These are phyloP conservation scores for Drosophila emarginata DNA, from an alignment of 2,888 invertebrate species.

Conservation along the genomic window DNA sequence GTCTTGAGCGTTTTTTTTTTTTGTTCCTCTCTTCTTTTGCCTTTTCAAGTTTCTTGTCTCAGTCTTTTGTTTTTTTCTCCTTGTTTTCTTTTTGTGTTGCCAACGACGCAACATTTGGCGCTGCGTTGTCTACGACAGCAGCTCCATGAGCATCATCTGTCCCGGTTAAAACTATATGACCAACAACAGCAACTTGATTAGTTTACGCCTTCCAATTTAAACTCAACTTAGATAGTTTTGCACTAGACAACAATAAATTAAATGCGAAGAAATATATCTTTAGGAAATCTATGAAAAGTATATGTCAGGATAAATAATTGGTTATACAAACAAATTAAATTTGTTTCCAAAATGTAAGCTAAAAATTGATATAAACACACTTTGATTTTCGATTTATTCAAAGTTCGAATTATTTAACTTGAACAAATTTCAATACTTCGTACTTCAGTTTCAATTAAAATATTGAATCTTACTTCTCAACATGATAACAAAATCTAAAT, in stretches of 20 bases:
- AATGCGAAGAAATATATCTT: background rate
- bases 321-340: no score
- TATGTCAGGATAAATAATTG: no score
- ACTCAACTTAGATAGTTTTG: conserved; percentile 8
- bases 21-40: conserved; percentile 13
- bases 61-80: conserved; percentile 54
- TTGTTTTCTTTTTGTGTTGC: conserved; percentile 53
- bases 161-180: conserved; percentile 4
- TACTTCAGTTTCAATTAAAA: no score
- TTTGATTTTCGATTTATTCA: no score
- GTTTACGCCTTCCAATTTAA: conserved; percentile 29
- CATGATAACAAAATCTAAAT: no score
- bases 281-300: no score
- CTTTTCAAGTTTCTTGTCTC: conserved; percentile 59
- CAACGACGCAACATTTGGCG: conserved; percentile 59
- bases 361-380: no score
- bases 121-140: conserved; percentile 58
- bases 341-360: no score
- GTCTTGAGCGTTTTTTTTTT: background rate
- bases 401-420: no score
- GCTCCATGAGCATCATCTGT: conserved; percentile 18
- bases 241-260: background rate
- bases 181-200: conserved; percentile 25
- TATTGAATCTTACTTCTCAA: no score
- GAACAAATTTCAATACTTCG: no score